Base-by-base conservation (phyloP, 2,113 vertebrate species). In the Clarias batrachus region DNA sequence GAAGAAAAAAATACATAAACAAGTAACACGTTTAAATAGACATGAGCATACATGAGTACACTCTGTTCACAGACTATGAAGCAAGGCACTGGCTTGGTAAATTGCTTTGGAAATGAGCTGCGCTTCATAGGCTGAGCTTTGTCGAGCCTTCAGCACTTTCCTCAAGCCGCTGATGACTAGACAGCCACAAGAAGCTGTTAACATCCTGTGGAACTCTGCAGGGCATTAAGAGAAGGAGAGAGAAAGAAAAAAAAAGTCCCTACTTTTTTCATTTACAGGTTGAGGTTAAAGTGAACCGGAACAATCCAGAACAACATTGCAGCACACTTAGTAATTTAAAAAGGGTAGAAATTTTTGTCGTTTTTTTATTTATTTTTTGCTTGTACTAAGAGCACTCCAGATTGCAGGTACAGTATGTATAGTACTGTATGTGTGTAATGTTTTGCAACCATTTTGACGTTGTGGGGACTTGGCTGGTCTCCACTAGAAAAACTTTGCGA, bases 1-100 rank as follows among this genome's bases (percentile, higher is more conserved):
- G 83, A 87, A 59, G 71, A 76, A 83, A 84, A 84, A 86, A 86
- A 85, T 84, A 87, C 87, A 87, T 87, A 91, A 89, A 90, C 89
- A 90, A 89, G 85, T 71, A 79, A 85, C 77, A 83, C 59, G 21
- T 89, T 87, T 87, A 90, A 89, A 90, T 76, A 87, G 77, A 88
- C 78, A 80, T 68, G 81, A 56, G 65, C 87, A 87, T 90, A 88
- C 65, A 82, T 81, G 83, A 87, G 85, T 63, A 71, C 37, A 73
- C 86, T 70, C 71, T 85, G 79, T 82, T 60, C 66, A 54, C 30
- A 79, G 81, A n/a, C 81, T 71, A 82, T 81, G 85, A 83, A 90
- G 87, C 86, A 82, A 83, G 79, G 73, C 87, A 86, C 85, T 86
- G 87, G 80, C 33, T 84, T 86, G 87, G 82, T 81, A 88, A 89